These are phyloP conservation scores for Hycleus phaleratus DNA, from an alignment of 1,140 invertebrate genomes.

Conservation along the genomic window DNA sequence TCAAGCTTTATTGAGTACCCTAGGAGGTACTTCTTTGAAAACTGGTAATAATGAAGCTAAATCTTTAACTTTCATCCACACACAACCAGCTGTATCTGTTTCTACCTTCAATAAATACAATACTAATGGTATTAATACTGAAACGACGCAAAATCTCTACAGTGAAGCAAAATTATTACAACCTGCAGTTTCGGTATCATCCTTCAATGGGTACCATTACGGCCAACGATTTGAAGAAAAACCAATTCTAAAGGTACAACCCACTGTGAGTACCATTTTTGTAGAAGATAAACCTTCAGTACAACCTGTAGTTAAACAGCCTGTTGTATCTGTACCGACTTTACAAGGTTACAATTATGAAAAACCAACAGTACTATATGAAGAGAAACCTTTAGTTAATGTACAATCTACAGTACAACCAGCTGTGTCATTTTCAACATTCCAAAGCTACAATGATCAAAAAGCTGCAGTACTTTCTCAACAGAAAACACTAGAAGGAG, in stretches of 20 bases:
- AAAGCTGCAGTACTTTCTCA: no score
- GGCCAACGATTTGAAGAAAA: not conserved
- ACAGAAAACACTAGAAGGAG: no score
- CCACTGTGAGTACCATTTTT: not conserved
- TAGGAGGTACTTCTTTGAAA: not conserved
- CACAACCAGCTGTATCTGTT: not conserved
- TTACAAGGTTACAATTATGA: slow-evolving; percentile 29
- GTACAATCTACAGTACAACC: slow-evolving; percentile 7
- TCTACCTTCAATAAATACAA: not conserved
- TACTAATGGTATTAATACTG: not conserved
- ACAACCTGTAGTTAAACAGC: no score
- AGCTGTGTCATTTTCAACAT: slow-evolving; percentile 1
- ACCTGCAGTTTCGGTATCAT: not conserved
- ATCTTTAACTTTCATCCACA: not conserved
- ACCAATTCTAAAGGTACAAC: not conserved
- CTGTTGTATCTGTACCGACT: no score
- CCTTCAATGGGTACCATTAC: not conserved
- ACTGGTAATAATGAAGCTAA: not conserved
- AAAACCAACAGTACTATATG: slow-evolving; percentile 26
- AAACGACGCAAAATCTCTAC: not conserved
- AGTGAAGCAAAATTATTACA: not conserved
- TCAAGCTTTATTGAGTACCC: not conserved
- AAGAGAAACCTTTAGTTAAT: slow-evolving; percentile 21
- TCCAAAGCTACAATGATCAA: not conserved
- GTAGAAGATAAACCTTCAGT: no score